Base-by-base conservation (phyloP, 1,140 invertebrate genomes). In the Sesamia nonagrioides region DNA sequence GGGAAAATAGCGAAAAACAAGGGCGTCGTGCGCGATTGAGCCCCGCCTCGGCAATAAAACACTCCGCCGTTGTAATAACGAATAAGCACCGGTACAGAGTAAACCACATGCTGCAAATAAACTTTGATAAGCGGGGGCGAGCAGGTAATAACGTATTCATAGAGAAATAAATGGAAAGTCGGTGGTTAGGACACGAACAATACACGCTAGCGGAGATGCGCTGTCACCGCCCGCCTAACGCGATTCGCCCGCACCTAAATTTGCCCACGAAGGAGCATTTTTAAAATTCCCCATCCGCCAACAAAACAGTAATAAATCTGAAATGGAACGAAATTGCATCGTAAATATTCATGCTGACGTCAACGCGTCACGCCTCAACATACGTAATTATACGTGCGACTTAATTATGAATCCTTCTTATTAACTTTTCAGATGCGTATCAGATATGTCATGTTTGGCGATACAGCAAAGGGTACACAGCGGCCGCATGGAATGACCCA, bases 101-200 rank as follows among this genome's bases (percentile, higher is more conserved):
- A 95, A 95, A 91, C 92, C 92, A 90, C 92, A 94, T 88, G 92
- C 91, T 94, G 93, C 92, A 95, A 95, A 95, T 95, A 95, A 95
- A 94, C 92, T 93, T 94, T 94, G 93, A 95, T 95, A 95, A 94
- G 93, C 92, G 93, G 86, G 89, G 92, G 92, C 91, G 93, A 94
- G 89, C 92, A 94, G 92, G 92, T 95, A 95, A 95, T 95, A 95
- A 94, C 93, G 93, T 95, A 95, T 95, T 95, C 93, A 95, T 95
- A 95, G 92, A 93, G 93, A 95, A 95, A 94, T 94, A 94, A 95
- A 95, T 95, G 93, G 92, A 93, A 95, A 95, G 93, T 95, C 92
- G 91, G 87, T 88, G 90, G 93, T 91, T 94, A 94, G 92, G 89
- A 94, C 88, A 89, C 84, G 91, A 92, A 94, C 92, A 94, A 94